These are phyloP conservation scores for Myanophis thanlyinensis DNA, from an alignment of 2,113 vertebrate genomes.

Conservation along the genomic window DNA sequence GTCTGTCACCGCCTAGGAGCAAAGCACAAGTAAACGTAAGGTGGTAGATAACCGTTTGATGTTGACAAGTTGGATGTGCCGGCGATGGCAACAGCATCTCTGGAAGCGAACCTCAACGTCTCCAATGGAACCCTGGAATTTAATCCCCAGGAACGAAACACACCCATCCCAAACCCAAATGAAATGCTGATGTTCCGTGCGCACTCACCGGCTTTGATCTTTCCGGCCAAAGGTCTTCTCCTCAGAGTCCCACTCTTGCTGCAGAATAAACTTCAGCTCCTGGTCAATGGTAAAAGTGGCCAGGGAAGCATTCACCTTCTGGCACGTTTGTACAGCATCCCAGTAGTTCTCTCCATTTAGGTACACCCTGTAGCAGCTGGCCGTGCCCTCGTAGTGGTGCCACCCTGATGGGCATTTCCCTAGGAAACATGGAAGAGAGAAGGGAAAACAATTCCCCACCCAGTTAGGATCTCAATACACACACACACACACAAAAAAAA, in stretches of 20 bases:
- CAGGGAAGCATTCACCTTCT: conserved; percentile 90
- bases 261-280: conserved; percentile 93
- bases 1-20: background rate
- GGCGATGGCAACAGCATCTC: background rate
- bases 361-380: conserved; percentile 97
- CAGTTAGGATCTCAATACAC: conserved; percentile 64
- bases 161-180: background rate
- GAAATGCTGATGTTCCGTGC: background rate
- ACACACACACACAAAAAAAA: background rate
- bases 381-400: conserved; percentile 97
- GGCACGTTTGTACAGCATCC: conserved; percentile 94
- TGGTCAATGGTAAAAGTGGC: conserved; percentile 94
- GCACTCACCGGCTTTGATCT: conserved; percentile 89
- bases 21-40: background rate
- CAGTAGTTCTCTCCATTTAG: conserved; percentile 93
- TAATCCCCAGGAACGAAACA: background rate
- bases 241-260: conserved; percentile 93
- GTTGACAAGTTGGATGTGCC: background rate
- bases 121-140: background rate
- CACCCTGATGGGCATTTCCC: conserved; percentile 96
- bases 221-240: conserved; percentile 84
- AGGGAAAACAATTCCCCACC: conserved; percentile 64
- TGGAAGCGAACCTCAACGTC: background rate
- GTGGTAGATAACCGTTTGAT: background rate
- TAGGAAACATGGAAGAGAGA: conserved; percentile 79